Conservation (phyloP, 1,140 invertebrate species). For the Nixonia krombeini region DNA sequence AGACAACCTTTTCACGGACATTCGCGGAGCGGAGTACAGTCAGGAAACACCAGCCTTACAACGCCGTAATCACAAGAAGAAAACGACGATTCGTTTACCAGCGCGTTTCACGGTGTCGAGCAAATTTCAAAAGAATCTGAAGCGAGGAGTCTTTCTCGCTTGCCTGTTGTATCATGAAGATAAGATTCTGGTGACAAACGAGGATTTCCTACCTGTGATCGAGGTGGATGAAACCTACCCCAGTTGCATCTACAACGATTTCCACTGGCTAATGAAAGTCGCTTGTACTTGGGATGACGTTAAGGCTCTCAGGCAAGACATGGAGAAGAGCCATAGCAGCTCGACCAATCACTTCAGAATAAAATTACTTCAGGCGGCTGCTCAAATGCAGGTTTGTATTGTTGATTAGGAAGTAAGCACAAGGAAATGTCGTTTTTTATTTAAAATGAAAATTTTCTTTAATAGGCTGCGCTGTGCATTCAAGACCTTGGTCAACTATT, state of each 20-base stretch:
- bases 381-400: conserved; percentile 89
- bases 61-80: conserved; percentile 82
- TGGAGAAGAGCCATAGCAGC: conserved; percentile 93
- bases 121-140: conserved; percentile 94
- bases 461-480: conserved; percentile 84
- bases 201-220: conserved; percentile 96
- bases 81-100: conserved; percentile 93
- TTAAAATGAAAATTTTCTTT: conserved; percentile 3
- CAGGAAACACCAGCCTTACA: conserved; percentile 75
- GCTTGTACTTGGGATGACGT: conserved; percentile 97
- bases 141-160: conserved; percentile 92
- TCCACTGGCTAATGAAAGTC: conserved; percentile 98
- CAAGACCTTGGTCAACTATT: conserved; percentile 95
- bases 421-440: conserved; percentile 5
- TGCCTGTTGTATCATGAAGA: conserved; percentile 95
- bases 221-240: conserved; percentile 97
- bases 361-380: conserved; percentile 90
- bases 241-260: conserved; percentile 90
- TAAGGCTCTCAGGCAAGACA: conserved; percentile 88
- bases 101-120: conserved; percentile 87
- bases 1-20: conserved; percentile 82
- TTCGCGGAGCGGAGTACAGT: conserved; percentile 75
- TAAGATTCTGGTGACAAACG: conserved; percentile 94
- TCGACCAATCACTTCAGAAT: conserved; percentile 90
- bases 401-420: not conserved